These are phyloP conservation scores for Rostratula benghalensis DNA, from an alignment of 2,113 vertebrate species.

Conservation along the genomic window DNA sequence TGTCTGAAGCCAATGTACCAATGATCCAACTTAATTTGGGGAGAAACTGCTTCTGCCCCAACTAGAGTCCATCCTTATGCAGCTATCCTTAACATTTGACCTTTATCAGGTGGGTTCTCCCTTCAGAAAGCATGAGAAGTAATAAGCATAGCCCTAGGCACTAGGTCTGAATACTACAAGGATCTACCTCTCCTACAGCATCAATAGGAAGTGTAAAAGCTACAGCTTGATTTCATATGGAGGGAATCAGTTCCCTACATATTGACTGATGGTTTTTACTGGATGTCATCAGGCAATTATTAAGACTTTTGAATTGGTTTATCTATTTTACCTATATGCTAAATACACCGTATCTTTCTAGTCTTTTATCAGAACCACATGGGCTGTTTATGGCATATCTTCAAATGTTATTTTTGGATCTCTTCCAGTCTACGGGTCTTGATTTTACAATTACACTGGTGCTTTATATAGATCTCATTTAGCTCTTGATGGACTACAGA, in stretches of 20 bases:
- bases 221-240: background rate
- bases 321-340: conserved; percentile 3
- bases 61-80: background rate
- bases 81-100: background rate
- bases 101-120: background rate
- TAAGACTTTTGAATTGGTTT: background rate
- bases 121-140: background rate
- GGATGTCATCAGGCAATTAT: background rate
- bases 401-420: conserved; percentile 35
- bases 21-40: background rate
- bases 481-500: conserved; percentile 49
- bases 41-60: background rate
- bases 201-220: background rate
- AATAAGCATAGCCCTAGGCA: background rate
- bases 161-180: background rate
- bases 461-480: conserved; percentile 59
- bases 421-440: background rate
- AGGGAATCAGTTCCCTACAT: background rate
- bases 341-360: background rate
- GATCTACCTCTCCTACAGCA: background rate
- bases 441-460: conserved; percentile 16
- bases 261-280: background rate
- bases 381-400: background rate
- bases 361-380: conserved; percentile 18
- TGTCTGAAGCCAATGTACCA: background rate